Percentiles rank a stretch among this genome's conserved stretches.
Evolutionary conservation across 1,140 invertebrate species (phyloP).

Genomic region (Bombus turneri): DNA sequence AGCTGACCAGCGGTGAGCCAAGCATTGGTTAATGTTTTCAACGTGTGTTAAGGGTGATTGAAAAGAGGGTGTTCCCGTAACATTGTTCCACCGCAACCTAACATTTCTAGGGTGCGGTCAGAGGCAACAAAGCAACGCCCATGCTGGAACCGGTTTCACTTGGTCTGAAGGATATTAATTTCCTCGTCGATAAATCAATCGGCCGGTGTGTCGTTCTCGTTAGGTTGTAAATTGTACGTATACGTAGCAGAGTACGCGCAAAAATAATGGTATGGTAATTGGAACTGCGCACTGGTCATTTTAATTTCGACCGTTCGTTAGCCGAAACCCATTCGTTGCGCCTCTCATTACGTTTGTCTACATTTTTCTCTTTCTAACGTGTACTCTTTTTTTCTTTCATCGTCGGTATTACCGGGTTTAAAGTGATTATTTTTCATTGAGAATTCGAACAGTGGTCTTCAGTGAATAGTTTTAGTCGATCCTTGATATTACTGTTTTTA

Average conservation of each 20-base stretch:
- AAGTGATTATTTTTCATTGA: background rate
- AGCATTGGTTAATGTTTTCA: constrained; percentile 42
- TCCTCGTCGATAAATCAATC: constrained; percentile 56
- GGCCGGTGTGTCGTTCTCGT: constrained; percentile 21
- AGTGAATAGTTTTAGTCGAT: background rate
- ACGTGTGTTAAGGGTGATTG: constrained; percentile 59
- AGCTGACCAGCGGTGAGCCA: background rate
- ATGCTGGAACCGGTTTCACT: constrained; percentile 41
- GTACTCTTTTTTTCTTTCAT: background rate
- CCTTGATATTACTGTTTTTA: background rate
- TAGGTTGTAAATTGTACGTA: constrained; percentile 38
- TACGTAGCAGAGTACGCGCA: constrained; percentile 13
- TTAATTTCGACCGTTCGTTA: constrained; percentile 36
- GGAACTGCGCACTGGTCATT: constrained; percentile 22
- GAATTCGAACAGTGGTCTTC: background rate
- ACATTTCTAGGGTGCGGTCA: constrained; percentile 63
- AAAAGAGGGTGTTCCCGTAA: constrained; percentile 59
- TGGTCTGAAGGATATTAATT: constrained; percentile 47
- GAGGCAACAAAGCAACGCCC: constrained; percentile 66
- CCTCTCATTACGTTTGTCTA: background rate
- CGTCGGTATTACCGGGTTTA: background rate
- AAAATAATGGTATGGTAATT: constrained; percentile 43
- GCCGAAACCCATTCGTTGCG: background rate
- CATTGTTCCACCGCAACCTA: constrained; percentile 50
- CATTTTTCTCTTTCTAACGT: background rate